phyloP scores from a whole-genome alignment of 2,797 vertebrate species.

The Leuciscus waleckii region DNA sequence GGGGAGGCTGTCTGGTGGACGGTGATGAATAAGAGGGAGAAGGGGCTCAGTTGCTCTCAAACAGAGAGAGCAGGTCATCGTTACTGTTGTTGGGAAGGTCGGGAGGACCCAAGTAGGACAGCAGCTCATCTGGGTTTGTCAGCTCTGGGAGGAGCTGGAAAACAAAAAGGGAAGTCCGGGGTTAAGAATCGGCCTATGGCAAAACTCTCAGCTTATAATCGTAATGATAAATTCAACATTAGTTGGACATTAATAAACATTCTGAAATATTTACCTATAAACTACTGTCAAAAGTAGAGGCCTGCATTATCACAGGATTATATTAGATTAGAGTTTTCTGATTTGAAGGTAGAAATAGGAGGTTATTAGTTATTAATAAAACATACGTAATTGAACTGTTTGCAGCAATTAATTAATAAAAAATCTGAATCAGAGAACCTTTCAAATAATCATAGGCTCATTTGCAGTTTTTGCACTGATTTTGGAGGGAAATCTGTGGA shows the following conservation, averaged over 20 bases:
- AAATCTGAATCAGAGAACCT: not conserved
- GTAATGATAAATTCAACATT: not conserved
- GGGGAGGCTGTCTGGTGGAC: slow-evolving; percentile 55
- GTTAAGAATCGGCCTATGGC: not conserved
- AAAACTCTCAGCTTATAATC: not conserved
- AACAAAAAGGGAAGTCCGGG: not conserved
- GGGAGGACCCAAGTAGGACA: slow-evolving; percentile 93
- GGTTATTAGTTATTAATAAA: not conserved
- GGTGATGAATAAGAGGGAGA: slow-evolving; percentile 37
- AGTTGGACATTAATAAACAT: not conserved
- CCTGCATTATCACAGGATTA: not conserved
- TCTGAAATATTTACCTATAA: not conserved
- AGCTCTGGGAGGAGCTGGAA: slow-evolving; percentile 92
- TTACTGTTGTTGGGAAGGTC: slow-evolving; percentile 93
- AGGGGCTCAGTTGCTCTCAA: slow-evolving; percentile 92
- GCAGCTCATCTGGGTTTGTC: slow-evolving; percentile 93
- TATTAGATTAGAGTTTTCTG: not conserved
- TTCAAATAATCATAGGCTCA: not conserved
- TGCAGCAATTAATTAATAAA: not conserved
- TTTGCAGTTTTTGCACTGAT: not conserved
- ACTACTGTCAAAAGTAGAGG: not conserved
- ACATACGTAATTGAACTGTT: not conserved
- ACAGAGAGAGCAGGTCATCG: slow-evolving; percentile 94
- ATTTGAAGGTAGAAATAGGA: not conserved
- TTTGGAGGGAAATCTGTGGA: not conserved